Conservation (phyloP, 2,113 vertebrate genomes). For the Caranx melampygus region DNA sequence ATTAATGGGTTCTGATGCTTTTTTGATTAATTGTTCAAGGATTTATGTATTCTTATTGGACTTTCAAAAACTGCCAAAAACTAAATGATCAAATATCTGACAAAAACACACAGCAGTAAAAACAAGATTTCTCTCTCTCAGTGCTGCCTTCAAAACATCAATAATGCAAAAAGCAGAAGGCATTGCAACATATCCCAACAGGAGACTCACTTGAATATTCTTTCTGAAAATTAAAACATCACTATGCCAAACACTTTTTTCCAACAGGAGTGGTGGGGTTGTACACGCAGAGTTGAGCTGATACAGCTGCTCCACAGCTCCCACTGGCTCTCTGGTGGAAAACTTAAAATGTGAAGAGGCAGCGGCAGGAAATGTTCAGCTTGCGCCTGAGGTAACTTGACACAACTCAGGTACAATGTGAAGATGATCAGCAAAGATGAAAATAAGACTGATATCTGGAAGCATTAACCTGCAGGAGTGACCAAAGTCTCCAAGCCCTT, state of each 20-base stretch:
- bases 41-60: too few relatives aligned
- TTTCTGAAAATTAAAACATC: background rate
- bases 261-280: background rate
- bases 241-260: background rate
- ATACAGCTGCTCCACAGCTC: background rate
- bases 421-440: background rate
- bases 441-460: background rate
- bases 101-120: background rate
- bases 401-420: background rate
- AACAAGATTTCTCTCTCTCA: conserved; percentile 1
- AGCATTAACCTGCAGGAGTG: background rate
- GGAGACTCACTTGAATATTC: background rate
- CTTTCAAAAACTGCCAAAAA: background rate
- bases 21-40: too few relatives aligned
- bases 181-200: background rate
- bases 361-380: conserved; percentile 4
- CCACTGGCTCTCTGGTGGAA: background rate
- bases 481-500: conserved; percentile 21
- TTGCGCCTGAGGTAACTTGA: background rate
- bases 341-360: background rate
- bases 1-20: background rate
- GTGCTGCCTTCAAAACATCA: conserved; percentile 7
- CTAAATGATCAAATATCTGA: background rate
- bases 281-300: background rate
- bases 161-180: conserved; percentile 3